Conservation (phyloP, 2,888 invertebrate genomes). For the Hirtodrosophila duncani region DNA sequence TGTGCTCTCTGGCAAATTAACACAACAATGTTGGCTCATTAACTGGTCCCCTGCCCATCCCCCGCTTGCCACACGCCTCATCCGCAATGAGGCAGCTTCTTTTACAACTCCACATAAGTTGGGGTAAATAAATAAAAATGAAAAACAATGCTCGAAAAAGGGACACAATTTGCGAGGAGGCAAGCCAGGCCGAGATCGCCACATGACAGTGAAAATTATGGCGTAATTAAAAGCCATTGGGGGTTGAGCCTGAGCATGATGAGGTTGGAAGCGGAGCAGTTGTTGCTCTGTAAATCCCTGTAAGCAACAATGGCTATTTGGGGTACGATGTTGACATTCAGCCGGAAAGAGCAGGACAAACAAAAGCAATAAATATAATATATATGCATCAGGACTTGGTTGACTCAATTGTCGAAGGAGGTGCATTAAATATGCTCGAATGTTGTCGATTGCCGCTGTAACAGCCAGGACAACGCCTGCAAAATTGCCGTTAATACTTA, state of each 20-base stretch:
- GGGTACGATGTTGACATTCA: too few species aligned
- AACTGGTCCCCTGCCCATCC: conserved; percentile 41
- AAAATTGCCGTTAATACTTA: conserved; percentile 43
- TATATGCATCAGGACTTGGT: conserved; percentile 27
- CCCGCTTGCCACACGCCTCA: background rate
- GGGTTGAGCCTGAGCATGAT: background rate
- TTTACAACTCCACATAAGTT: conserved; percentile 62
- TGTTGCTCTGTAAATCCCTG: conserved; percentile 48
- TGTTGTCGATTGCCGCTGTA: conserved; percentile 19
- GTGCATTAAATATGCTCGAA: conserved; percentile 32
- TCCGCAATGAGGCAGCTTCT: conserved; percentile 15
- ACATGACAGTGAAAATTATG: conserved; percentile 53
- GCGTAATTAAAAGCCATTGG: conserved; percentile 56
- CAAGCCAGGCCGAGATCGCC: conserved; percentile 3
- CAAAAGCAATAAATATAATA: background rate
- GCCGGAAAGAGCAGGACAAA: too few species aligned
- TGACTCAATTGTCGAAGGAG: conserved; percentile 44
- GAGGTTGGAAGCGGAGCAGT: conserved; percentile 5
- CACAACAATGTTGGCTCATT: conserved; percentile 77
- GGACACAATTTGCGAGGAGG: conserved; percentile 15
- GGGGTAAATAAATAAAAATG: conserved; percentile 66
- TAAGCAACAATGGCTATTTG: conserved; percentile 52
- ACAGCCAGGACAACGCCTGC: conserved; percentile 3
- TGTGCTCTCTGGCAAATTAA: conserved; percentile 63
- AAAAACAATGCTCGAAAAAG: conserved; percentile 58